Evolutionary conservation across 2,888 invertebrate genomes (phyloP), one percentile per base, ranked within the genome.

Genomic region (Drosophila hawaiiensis): DNA sequence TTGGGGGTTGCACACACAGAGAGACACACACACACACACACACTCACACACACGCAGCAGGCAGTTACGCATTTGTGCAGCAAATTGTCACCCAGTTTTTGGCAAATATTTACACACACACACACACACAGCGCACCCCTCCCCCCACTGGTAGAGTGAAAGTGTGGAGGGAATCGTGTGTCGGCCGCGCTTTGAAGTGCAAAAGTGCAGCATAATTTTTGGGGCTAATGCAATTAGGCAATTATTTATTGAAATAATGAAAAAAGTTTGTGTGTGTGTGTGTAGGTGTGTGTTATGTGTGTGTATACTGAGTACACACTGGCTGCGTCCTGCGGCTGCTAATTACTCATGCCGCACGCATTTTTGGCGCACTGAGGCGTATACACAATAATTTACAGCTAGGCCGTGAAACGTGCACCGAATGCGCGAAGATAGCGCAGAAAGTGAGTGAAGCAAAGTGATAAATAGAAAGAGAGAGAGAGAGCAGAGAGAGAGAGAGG

Each of bases 341-440:
- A 86, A 86, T 86, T 86, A 86, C 86, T 86, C 81, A 87, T 86
- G 86, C 84, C 81, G 88, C 73, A 86, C 85, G 89, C 85, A 85
- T 88, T 83, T 82, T 78, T 82, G 82, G 73, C 82, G 88, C 87
- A 89, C 84, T 90, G 85, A 87, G 89, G 90, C 91, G 91, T 89
- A 91, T 90, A 90, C 90, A 91, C 90, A 90, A 89, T 90, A 80
- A 84, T 84, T 90, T 88, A 82, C 82, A 78, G 71, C 78, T 58
- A 56, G 73, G 65, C 74, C 68, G 39, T 67, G 37, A 73, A 78
- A 87, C 89, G 89, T 90, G 91, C 91, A 89, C 76, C 80, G 91
- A 87, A 89, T 89, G 72, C 67, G 73, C 49, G 22, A 47, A 16
- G 47, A 47, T 22, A 25, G 28, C 14, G 37, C 1, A 50, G 43